Base-by-base conservation (phyloP, 2,888 invertebrate genomes). In the Teinopalpus imperialis region DNA sequence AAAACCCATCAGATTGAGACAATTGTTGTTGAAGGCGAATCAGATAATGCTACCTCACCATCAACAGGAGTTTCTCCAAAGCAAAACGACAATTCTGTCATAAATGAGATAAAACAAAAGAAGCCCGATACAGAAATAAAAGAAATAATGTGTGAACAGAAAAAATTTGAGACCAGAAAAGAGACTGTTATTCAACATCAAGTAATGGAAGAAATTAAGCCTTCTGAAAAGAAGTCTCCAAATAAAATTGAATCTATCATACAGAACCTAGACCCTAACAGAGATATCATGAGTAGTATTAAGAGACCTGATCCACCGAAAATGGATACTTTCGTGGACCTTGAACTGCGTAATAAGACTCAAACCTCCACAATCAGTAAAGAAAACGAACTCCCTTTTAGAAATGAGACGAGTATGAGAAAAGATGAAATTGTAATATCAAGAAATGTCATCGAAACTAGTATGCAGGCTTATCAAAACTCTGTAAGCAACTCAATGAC, bases 121-220 rank as follows among this genome's bases (percentile, higher is more conserved):
- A 77, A 69, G 51, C 77, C 80, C 0, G 83, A 85, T 41, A 76
- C 68, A 52, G 49, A 59, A 1, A 63, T 56, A 5, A 37, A 54
- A 6, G 81, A 81, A 27, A 26, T 54, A 0, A 48, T 54, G 8
- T 57, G 51, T 41, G 82, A 83, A 24, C 79, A 73, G 48, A 83
- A 79, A 60, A 81, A 75, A 53, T 64, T 63, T 24, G 87, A 87
- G 57, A 54, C 81, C 34, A 72, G 88, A 44, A 87, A 87, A 59
- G 88, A 87, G 58, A 87, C 87, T 1, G 87, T 88, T 0, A 88
- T 88, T 43, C 87, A 86, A 59, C 85, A 81, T 58, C 87, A 88
- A 53, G 70, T 67, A 20, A 52, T 65, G 1, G 87, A 87, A 18
- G 87, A 88, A 41, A 48, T 48, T 8, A 86, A 80, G 55, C 63